Evolutionary conservation across 2,888 invertebrate species (phyloP).

Genomic region (Stenodera caucasica): DNA sequence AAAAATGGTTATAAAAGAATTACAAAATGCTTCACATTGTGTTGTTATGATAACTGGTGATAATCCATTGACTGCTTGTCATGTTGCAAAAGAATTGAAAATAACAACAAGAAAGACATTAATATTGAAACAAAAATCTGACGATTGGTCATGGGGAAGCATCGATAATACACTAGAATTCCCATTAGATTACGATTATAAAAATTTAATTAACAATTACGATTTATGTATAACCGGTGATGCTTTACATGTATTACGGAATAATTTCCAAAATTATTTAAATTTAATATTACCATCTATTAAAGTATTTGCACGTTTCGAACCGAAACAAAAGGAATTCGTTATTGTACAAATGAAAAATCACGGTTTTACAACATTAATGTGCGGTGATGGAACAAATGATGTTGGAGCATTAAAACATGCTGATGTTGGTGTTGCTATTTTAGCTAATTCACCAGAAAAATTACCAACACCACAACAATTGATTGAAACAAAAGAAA

Average conservation of each 20-base stretch:
- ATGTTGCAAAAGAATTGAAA: constrained; percentile 91
- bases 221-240: constrained; percentile 97
- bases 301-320: constrained; percentile 93
- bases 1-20: constrained; percentile 90
- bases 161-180: constrained; percentile 67
- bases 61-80: constrained; percentile 98
- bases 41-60: constrained; percentile 99
- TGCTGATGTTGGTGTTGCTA: constrained; percentile 94
- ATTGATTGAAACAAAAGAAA: constrained; percentile 48
- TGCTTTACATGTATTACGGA: constrained; percentile 72
- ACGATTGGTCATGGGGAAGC: constrained; percentile 76
- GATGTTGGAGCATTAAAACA: constrained; percentile 99
- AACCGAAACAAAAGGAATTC: constrained; percentile 98
- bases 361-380: constrained; percentile 86
- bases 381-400: constrained; percentile 99
- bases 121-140: constrained; percentile 61
- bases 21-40: constrained; percentile 90
- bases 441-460: constrained; percentile 80
- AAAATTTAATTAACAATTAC: constrained; percentile 69
- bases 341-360: constrained; percentile 88
- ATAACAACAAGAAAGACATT: constrained; percentile 78
- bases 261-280: constrained; percentile 65
- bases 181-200: constrained; percentile 55
- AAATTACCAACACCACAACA: constrained; percentile 48
- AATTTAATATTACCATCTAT: constrained; percentile 79